Evolutionary conservation across 2,888 invertebrate species (phyloP), one percentile per base, ranked within the genome.

Genomic region (Sphaerophoria taeniata): DNA sequence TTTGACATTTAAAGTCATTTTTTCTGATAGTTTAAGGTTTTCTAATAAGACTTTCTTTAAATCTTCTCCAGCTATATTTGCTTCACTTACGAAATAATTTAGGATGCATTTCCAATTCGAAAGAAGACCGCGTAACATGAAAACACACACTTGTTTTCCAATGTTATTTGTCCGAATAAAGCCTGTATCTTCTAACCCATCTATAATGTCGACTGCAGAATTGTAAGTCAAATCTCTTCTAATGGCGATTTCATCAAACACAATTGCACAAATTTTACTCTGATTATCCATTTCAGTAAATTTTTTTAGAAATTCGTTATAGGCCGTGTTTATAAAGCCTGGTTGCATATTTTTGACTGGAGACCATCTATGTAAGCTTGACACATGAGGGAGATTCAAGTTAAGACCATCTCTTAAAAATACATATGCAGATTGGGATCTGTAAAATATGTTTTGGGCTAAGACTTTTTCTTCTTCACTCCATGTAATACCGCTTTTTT

Each of bases 381-480:
- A 45, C 33, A 61, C 65, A 36, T 36, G 36, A 7, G 36, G 56
- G n/a, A 55, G 43, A 49, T 77, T 70, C 11, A 70, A 33, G 39
- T 70, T 39, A 11, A 70, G 47, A 55, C 61, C 71, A 60, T 78
- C 49, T 72, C 71, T 63, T n/a, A 73, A 51, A 60, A 67, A 73
- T 47, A 36, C 16, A 56, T 73, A 67, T 12, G 72, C 65, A 4
- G 72, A 72, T 67, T 72, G 56, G 7, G 67, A 72, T 7, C 55
- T 65, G 49, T 79, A 79, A 43, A 71, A 78, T 43, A 71, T 78
- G 71, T 78, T 78, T 78, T 78, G 63, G n/a, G 56, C 55, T 12
- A 45, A 51, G 3, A 51, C 51, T 51, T 24, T 51, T 47, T 47
- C n/a, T n/a, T 47, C 47, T n/a, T 47, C n/a, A 47, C 14, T 47